Conservation (phyloP, 92 coral and sea anemone species). For the Epizoanthus scotinus region DNA sequence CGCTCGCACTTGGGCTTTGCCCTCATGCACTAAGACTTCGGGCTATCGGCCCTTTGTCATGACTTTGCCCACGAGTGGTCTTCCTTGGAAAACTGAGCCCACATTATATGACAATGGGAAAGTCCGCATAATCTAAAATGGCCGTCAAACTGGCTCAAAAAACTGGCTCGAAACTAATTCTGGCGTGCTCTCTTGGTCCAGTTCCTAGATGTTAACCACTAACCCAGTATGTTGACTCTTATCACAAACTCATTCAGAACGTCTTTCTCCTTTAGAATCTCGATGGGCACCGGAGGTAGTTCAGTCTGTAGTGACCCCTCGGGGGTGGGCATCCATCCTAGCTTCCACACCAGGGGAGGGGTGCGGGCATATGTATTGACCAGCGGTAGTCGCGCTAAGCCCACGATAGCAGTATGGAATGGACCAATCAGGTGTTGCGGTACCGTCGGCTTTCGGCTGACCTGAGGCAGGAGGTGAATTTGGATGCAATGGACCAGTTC, state of each 20-base stretch:
- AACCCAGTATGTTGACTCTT: constrained; percentile 89
- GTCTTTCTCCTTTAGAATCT: constrained; percentile 94
- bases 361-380: constrained; percentile 95
- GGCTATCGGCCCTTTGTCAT: too few species aligned
- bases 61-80: too few species aligned
- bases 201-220: constrained; percentile 3
- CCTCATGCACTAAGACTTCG: too few species aligned
- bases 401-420: constrained; percentile 73
- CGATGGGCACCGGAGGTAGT: constrained; percentile 94
- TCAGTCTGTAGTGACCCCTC: constrained; percentile 84
- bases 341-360: constrained; percentile 90
- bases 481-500: constrained; percentile 70
- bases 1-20: too few species aligned
- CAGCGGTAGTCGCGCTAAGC: constrained; percentile 89
- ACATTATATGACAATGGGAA: too few species aligned
- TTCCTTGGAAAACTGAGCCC: too few species aligned
- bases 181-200: too few species aligned
- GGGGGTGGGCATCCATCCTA: constrained; percentile 93
- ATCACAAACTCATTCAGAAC: constrained; percentile 88
- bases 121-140: too few species aligned
- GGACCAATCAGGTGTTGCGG: constrained; percentile 83
- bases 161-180: too few species aligned
- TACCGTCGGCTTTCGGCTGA: constrained; percentile 61
- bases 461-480: constrained; percentile 49
- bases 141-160: too few species aligned